Conservation (phyloP, 2,888 invertebrate genomes). For the Synanthedon tipuliformis region DNA sequence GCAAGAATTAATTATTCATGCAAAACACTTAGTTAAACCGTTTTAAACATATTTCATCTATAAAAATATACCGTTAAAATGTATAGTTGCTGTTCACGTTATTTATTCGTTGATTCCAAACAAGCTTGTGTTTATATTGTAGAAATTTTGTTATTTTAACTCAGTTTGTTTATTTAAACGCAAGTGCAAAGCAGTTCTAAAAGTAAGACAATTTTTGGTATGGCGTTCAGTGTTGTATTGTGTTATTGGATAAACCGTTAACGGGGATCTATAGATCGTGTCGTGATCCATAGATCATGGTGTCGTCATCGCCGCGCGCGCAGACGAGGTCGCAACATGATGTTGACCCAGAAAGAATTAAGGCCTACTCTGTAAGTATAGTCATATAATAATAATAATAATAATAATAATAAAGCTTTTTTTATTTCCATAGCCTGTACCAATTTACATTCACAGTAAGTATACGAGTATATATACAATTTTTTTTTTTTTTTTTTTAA, state of each 20-base stretch:
- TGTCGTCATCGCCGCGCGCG: slow-evolving; percentile 66
- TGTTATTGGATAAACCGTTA: slow-evolving; percentile 25
- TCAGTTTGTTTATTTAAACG: not conserved
- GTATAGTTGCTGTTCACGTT: not conserved
- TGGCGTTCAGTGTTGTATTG: slow-evolving; percentile 7
- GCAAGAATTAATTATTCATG: slow-evolving; percentile 4
- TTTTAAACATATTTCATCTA: not conserved
- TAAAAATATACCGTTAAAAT: not conserved
- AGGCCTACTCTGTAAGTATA: slow-evolving; percentile 61
- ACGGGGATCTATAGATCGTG: slow-evolving; percentile 39
- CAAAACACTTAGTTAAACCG: not conserved
- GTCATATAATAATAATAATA: no score
- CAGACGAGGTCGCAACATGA: slow-evolving; percentile 56
- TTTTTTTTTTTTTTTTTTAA: no score
- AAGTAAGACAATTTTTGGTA: slow-evolving; percentile 8
- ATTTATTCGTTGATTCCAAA: not conserved
- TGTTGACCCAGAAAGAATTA: slow-evolving; percentile 63
- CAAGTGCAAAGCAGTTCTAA: not conserved
- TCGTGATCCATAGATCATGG: slow-evolving; percentile 63
- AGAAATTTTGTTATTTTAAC: not conserved
- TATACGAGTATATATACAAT: no score
- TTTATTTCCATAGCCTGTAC: no score
- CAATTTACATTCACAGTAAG: no score
- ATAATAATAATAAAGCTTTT: no score
- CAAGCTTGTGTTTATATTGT: not conserved